phyloP scores from a whole-genome alignment of 2,797 vertebrate species.

The Danio albolineatus region DNA sequence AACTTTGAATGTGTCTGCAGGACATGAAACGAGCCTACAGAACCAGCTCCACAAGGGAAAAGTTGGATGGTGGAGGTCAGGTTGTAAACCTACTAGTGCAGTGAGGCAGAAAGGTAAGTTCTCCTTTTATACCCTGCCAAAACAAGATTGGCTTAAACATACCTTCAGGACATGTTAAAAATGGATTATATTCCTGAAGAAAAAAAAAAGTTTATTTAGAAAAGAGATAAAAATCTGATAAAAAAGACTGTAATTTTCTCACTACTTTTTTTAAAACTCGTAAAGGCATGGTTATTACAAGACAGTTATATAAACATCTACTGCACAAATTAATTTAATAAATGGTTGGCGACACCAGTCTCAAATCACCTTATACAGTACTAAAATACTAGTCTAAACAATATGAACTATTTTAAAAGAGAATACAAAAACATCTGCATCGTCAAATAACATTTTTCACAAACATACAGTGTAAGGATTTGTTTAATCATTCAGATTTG shows the following conservation, averaged over 20 bases:
- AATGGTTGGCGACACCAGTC: too few species aligned
- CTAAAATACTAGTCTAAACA: too few species aligned
- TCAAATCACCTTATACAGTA: too few species aligned
- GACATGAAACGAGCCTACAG: slow-evolving; percentile 1
- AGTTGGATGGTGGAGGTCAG: slow-evolving; percentile 6
- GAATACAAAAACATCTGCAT: too few species aligned
- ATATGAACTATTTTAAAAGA: too few species aligned
- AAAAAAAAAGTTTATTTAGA: slow-evolving; percentile 3
- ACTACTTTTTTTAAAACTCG: neutral
- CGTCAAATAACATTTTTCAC: too few species aligned
- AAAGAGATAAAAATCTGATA: neutral
- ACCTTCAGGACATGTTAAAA: slow-evolving; percentile 6
- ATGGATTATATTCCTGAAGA: neutral
- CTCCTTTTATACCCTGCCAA: slow-evolving; percentile 2
- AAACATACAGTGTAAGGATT: too few species aligned
- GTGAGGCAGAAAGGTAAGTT: slow-evolving; percentile 35
- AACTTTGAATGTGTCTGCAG: neutral
- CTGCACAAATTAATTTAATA: too few species aligned
- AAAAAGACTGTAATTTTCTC: neutral
- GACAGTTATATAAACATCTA: too few species aligned
- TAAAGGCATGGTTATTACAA: neutral
- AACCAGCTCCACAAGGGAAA: slow-evolving; percentile 3
- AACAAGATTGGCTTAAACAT: slow-evolving; percentile 15
- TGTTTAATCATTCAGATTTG: too few species aligned
- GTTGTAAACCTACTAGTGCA: slow-evolving; percentile 23